Evolutionary conservation across 2,113 vertebrate species (phyloP).

Genomic region (Cavia porcellus): DNA sequence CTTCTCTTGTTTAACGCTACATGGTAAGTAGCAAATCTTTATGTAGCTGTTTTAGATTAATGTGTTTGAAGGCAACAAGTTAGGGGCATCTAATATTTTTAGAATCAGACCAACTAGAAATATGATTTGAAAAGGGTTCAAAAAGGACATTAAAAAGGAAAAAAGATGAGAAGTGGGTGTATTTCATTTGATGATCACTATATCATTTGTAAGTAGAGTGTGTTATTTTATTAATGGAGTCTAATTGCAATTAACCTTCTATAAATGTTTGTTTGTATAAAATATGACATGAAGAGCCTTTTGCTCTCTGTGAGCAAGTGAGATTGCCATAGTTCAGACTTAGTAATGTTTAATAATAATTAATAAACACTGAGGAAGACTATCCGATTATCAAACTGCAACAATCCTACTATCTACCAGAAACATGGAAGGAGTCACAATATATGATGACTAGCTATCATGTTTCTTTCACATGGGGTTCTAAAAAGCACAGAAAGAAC

Average conservation of each 20-base stretch:
- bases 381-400: slow-evolving; percentile 17
- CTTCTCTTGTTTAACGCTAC: neutral
- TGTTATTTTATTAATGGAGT: slow-evolving; percentile 10
- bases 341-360: neutral
- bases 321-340: neutral
- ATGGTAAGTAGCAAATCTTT: neutral
- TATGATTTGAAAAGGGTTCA: slow-evolving; percentile 14
- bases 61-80: neutral
- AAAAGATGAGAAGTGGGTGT: neutral
- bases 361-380: neutral
- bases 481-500: neutral
- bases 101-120: neutral
- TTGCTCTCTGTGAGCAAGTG: slow-evolving; percentile 20
- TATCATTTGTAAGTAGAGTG: slow-evolving; percentile 14
- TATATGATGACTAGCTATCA: neutral
- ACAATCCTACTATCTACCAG: neutral
- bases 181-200: neutral
- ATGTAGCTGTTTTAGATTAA: neutral
- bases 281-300: slow-evolving; percentile 29
- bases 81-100: neutral
- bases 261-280: slow-evolving; percentile 24
- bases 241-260: neutral
- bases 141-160: neutral
- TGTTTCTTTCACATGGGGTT: neutral
- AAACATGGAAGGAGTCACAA: neutral